Conservation (phyloP, 1,140 invertebrate genomes). For the Sinella curviseta region DNA sequence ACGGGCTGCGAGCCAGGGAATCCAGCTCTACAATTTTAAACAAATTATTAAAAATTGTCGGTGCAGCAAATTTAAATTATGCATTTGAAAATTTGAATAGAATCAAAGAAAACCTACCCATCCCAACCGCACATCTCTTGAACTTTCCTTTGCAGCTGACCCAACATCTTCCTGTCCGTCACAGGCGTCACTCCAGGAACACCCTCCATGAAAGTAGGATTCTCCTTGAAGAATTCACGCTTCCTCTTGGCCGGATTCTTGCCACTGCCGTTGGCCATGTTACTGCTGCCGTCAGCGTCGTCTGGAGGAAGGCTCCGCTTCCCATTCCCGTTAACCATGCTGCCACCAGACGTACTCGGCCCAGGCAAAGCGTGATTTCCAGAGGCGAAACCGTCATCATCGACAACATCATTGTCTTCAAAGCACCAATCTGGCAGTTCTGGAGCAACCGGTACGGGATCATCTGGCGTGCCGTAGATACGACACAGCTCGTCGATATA, state of each 20-base stretch:
- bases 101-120: conserved; percentile 52
- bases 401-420: conserved; percentile 51
- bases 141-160: conserved; percentile 71
- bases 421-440: conserved; percentile 79
- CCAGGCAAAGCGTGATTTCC: conserved; percentile 1
- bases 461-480: conserved; percentile 75
- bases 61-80: too few species aligned
- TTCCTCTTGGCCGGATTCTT: conserved; percentile 50
- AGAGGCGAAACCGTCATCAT: conserved; percentile 44
- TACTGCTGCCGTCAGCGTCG: conserved; percentile 59
- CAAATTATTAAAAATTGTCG: conserved; percentile 34
- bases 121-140: conserved; percentile 82
- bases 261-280: conserved; percentile 51
- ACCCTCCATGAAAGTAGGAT: conserved; percentile 75
- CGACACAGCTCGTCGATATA: conserved; percentile 63
- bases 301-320: conserved; percentile 31
- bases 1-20: conserved; percentile 97
- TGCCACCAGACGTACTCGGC: neutral
- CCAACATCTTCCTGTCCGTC: conserved; percentile 63
- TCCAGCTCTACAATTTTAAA: conserved; percentile 61
- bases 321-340: neutral
- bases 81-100: conserved; percentile 31
- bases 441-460: conserved; percentile 67
- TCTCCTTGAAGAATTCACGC: conserved; percentile 57
- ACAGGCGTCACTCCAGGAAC: conserved; percentile 72